Conservation (phyloP, 2,113 vertebrate species). For the Seriola aureovittata region DNA sequence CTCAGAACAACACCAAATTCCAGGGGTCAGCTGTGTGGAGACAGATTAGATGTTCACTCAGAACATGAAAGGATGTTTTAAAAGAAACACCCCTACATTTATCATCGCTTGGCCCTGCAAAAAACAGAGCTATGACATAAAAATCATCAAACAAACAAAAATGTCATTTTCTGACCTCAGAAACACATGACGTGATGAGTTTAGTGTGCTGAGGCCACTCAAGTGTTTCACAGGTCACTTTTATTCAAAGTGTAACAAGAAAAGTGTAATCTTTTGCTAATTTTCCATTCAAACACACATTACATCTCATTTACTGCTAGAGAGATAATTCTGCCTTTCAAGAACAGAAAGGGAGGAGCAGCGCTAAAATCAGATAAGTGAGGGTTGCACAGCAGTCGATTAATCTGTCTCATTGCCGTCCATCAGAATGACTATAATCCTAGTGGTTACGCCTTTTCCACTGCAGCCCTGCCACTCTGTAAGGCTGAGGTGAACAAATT, state of each 20-base stretch:
- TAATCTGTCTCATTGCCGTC: conserved; percentile 80
- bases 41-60: conserved; percentile 14
- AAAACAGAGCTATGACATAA: not conserved
- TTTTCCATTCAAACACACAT: conserved; percentile 77
- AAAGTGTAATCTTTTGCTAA: conserved; percentile 68
- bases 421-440: conserved; percentile 76
- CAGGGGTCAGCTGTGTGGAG: conserved; percentile 7
- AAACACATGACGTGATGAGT: not conserved
- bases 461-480: conserved; percentile 40
- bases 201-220: conserved; percentile 2
- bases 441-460: conserved; percentile 51
- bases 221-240: conserved; percentile 29
- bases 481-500: conserved; percentile 47
- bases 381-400: conserved; percentile 74
- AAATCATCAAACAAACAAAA: not conserved
- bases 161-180: conserved; percentile 9
- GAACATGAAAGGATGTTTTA: not conserved
- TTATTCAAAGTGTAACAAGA: conserved; percentile 31
- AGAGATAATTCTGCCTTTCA: conserved; percentile 76
- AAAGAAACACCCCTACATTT: conserved; percentile 3
- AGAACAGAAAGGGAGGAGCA: conserved; percentile 77
- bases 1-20: conserved; percentile 7
- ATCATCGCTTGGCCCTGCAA: not conserved
- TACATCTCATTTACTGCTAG: conserved; percentile 73
- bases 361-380: conserved; percentile 80